Evolutionary conservation across 2,888 invertebrate species (phyloP).

Genomic region (Reticulitermes lucifugus): DNA sequence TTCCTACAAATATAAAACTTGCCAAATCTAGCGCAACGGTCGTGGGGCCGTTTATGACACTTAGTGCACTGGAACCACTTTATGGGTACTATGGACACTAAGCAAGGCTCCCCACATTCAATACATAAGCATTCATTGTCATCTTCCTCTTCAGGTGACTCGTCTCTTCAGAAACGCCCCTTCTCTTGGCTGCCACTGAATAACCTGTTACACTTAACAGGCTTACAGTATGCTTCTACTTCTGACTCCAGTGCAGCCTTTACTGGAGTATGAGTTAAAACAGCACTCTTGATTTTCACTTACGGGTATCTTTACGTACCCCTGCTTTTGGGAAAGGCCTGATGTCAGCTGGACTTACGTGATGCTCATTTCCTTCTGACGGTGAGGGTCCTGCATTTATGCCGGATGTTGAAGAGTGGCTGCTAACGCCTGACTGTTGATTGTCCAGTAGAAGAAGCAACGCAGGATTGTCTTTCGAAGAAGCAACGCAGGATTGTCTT

Average conservation of each 20-base stretch:
- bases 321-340: not conserved
- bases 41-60: not conserved
- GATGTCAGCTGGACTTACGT: not conserved
- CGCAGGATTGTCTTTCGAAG: conserved; percentile 39
- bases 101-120: not conserved
- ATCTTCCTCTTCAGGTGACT: not conserved
- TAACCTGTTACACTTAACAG: too few species aligned
- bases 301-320: not conserved
- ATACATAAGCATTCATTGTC: not conserved
- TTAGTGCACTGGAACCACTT: not conserved
- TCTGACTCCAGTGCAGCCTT: not conserved
- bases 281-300: not conserved
- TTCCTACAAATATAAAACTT: not conserved
- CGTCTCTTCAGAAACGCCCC: not conserved
- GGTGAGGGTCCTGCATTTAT: not conserved
- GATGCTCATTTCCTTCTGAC: not conserved
- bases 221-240: not conserved
- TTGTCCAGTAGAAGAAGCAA: too few species aligned
- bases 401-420: not conserved
- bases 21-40: not conserved
- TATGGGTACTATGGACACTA: not conserved
- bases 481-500: conserved; percentile 37
- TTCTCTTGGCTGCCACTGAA: too few species aligned
- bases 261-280: not conserved
- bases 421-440: not conserved